These are phyloP conservation scores for Pogonophryne albipinna DNA, from an alignment of 2,797 vertebrate species.

Conservation along the genomic window DNA sequence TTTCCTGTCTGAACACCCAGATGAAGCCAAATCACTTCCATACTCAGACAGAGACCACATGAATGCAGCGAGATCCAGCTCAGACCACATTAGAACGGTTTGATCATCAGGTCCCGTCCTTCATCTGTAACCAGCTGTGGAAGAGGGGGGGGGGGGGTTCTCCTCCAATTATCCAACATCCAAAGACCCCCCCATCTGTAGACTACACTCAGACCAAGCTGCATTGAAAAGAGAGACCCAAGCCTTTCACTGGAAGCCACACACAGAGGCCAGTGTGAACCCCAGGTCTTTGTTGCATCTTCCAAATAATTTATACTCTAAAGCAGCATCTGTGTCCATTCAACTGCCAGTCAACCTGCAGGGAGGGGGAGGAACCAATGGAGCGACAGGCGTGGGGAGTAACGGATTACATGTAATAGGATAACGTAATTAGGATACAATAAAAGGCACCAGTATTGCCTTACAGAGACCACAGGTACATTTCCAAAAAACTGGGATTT, in stretches of 20 bases:
- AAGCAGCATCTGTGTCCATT: slow-evolving; percentile 60
- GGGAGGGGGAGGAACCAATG: not conserved
- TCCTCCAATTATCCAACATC: slow-evolving; percentile 53
- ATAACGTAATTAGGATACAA: too few species aligned
- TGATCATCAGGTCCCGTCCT: slow-evolving; percentile 67
- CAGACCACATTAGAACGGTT: slow-evolving; percentile 74
- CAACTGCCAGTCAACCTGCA: slow-evolving; percentile 27
- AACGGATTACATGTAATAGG: too few species aligned
- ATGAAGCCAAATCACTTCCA: slow-evolving; percentile 82
- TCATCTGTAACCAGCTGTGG: slow-evolving; percentile 67
- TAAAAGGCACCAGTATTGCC: too few species aligned
- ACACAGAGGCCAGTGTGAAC: slow-evolving; percentile 60
- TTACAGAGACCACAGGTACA: too few species aligned
- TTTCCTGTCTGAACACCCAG: slow-evolving; percentile 80
- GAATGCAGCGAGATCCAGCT: slow-evolving; percentile 53
- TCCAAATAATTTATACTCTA: slow-evolving; percentile 49
- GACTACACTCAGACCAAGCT: slow-evolving; percentile 42
- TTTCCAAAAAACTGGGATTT: too few species aligned
- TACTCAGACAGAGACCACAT: slow-evolving; percentile 73
- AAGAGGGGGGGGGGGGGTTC: slow-evolving; percentile 14
- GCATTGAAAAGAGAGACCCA: slow-evolving; percentile 27
- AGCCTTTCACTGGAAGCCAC: slow-evolving; percentile 50
- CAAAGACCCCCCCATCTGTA: slow-evolving; percentile 54
- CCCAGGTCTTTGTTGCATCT: slow-evolving; percentile 45
- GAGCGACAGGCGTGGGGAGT: too few species aligned